Percentiles rank a stretch among this genome's conserved stretches.
Evolutionary conservation across 1,140 invertebrate species (phyloP).

Genomic region (Drosophila sturtevanti): DNA sequence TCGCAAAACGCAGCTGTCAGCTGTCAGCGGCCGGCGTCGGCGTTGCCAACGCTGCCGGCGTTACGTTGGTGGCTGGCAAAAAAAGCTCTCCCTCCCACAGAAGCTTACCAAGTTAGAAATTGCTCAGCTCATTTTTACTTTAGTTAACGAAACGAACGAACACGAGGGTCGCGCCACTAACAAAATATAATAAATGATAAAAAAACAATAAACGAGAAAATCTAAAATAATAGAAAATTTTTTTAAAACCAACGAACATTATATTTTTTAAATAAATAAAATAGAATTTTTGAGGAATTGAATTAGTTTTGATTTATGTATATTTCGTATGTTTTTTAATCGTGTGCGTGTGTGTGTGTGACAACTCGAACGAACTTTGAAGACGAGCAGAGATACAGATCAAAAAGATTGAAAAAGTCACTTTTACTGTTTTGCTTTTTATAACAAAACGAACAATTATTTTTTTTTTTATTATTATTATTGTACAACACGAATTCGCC

Average conservation of each 20-base stretch:
- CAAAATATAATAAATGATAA: conserved; percentile 21
- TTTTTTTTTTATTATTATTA: conserved; percentile 21
- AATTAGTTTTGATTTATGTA: background rate
- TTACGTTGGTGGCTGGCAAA: conserved; percentile 21
- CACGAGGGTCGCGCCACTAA: conserved; percentile 58
- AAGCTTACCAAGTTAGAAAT: conserved; percentile 42
- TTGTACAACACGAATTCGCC: conserved; percentile 1
- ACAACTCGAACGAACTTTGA: conserved; percentile 2
- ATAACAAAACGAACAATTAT: conserved; percentile 55
- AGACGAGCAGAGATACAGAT: background rate
- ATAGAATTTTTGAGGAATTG: background rate
- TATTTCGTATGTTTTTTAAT: background rate
- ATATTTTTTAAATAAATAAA: background rate
- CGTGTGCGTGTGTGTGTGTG: background rate
- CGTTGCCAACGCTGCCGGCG: background rate
- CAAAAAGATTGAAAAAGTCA: background rate
- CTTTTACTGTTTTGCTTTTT: conserved; percentile 41
- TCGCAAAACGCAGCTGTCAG: conserved; percentile 42
- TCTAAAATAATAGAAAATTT: conserved; percentile 19
- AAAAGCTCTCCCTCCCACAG: conserved; percentile 48
- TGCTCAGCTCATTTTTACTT: conserved; percentile 67
- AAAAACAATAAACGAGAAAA: conserved; percentile 42
- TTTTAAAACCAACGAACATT: background rate
- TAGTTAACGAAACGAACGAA: conserved; percentile 79
- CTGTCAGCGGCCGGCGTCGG: conserved; percentile 22